Conservation (phyloP, 1,140 invertebrate genomes). For the Drosophila leontia region DNA sequence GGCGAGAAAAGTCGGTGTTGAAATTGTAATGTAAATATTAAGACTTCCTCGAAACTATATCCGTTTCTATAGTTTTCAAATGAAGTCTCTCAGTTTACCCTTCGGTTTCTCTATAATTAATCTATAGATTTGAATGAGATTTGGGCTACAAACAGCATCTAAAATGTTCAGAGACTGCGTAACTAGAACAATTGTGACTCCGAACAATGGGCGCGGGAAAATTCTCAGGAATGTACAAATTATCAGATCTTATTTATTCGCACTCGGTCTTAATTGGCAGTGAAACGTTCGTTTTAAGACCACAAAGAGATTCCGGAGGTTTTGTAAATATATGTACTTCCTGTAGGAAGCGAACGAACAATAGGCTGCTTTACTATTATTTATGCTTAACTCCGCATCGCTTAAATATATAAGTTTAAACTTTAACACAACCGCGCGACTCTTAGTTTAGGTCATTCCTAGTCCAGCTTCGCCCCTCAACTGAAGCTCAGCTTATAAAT, state of each 20-base stretch:
- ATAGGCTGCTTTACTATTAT: conserved; percentile 15
- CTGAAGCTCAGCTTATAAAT: conserved; percentile 19
- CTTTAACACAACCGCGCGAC: neutral
- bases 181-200: conserved; percentile 28
- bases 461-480: conserved; percentile 19
- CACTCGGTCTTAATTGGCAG: conserved; percentile 38
- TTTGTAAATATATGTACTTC: conserved; percentile 17
- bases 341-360: conserved; percentile 29
- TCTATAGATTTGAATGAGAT: neutral
- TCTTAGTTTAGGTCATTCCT: conserved; percentile 8
- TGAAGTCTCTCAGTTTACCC: conserved; percentile 7
- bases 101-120: conserved; percentile 25
- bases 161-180: conserved; percentile 19
- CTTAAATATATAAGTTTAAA: conserved; percentile 13
- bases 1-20: conserved; percentile 12
- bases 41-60: conserved; percentile 12
- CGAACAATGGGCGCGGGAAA: conserved; percentile 12
- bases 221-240: conserved; percentile 17
- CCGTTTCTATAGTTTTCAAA: neutral
- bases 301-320: conserved; percentile 15
- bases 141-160: conserved; percentile 4
- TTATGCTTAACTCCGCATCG: conserved; percentile 3
- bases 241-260: conserved; percentile 24
- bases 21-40: conserved; percentile 28
- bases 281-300: conserved; percentile 24